These are phyloP conservation scores for Pseudococcus viburni DNA, from an alignment of 2,888 invertebrate species.

Conservation along the genomic window DNA sequence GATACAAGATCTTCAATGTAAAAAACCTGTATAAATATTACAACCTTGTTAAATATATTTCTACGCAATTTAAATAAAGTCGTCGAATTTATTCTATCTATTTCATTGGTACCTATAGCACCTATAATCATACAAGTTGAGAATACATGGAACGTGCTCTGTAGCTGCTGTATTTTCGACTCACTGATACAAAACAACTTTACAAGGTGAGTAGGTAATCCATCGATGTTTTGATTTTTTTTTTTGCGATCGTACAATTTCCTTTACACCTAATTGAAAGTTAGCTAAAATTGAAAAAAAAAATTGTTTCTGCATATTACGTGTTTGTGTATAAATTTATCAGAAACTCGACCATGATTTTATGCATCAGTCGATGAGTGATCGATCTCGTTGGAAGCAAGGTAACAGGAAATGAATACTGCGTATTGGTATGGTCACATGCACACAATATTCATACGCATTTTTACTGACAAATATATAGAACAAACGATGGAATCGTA, in stretches of 20 bases:
- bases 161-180: not conserved
- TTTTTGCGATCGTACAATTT: conserved; percentile 1
- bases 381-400: not conserved
- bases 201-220: conserved; percentile 43
- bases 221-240: conserved; percentile 13
- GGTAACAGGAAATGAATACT: not conserved
- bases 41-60: not conserved
- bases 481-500: no score
- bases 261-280: not conserved
- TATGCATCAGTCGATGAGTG: not conserved
- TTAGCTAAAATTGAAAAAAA: conserved; percentile 13
- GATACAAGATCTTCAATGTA: no score
- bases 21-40: no score
- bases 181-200: conserved; percentile 2
- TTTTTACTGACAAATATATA: no score
- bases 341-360: not conserved
- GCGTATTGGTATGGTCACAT: not conserved
- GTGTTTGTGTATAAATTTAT: not conserved
- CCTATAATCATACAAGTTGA: not conserved
- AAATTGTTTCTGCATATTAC: not conserved
- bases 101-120: not conserved
- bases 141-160: not conserved
- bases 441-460: not conserved
- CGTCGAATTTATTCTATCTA: not conserved
- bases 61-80: not conserved